These are phyloP conservation scores for Rattus rattus DNA, from an alignment of 2,113 vertebrate species.

Conservation along the genomic window DNA sequence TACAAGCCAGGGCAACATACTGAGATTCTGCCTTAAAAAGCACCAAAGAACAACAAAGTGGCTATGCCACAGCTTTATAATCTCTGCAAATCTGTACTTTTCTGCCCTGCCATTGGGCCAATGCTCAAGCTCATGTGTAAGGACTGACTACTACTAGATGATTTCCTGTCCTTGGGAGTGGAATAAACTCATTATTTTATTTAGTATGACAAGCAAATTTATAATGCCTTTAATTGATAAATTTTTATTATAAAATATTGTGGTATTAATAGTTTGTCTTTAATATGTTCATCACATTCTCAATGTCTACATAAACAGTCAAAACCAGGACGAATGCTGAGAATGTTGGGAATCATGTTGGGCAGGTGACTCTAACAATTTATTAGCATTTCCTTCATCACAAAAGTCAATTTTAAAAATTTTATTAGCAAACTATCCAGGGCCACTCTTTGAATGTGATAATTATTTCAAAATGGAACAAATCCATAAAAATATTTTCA, in stretches of 20 bases:
- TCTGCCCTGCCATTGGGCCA: not conserved
- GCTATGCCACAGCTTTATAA: not conserved
- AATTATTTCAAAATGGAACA: not conserved
- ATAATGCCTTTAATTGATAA: not conserved
- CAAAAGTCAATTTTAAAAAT: not conserved
- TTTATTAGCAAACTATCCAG: not conserved
- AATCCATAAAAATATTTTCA: not conserved
- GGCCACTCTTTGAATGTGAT: not conserved
- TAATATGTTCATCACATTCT: not conserved
- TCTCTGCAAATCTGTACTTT: not conserved
- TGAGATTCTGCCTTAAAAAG: not conserved
- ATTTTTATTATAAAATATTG: not conserved
- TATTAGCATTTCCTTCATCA: not conserved
- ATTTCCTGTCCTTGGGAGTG: not conserved
- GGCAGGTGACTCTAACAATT: rapidly evolving
- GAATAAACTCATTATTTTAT: not conserved
- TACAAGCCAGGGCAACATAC: too few species aligned
- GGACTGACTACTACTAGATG: not conserved
- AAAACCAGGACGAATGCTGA: not conserved
- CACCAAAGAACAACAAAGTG: not conserved
- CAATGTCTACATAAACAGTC: not conserved
- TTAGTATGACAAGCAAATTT: not conserved
- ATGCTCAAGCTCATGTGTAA: not conserved
- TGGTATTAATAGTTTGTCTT: not conserved
- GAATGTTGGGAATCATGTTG: not conserved